These are phyloP conservation scores for Drosophila quasianomalipes DNA, from an alignment of 2,888 invertebrate species.

Conservation along the genomic window DNA sequence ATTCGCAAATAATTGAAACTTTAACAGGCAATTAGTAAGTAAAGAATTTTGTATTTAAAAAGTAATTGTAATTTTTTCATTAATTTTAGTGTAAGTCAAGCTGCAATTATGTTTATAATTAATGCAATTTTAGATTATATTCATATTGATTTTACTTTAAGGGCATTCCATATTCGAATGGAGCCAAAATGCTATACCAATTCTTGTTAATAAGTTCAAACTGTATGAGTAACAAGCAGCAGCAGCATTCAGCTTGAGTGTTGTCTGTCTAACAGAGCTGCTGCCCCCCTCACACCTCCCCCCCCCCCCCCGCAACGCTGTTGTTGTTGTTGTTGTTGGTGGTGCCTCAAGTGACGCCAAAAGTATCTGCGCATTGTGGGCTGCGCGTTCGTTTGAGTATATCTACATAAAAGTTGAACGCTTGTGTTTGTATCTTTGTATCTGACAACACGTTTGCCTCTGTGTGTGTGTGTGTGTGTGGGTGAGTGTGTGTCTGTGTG, in stretches of 20 bases:
- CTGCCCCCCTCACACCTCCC: background rate
- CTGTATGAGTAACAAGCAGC: slow-evolving; percentile 33
- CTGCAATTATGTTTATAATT: background rate
- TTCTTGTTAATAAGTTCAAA: slow-evolving; percentile 66
- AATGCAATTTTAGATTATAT: background rate
- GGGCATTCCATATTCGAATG: slow-evolving; percentile 6
- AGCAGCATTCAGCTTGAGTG: slow-evolving; percentile 27
- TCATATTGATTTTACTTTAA: background rate
- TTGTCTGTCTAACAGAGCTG: slow-evolving; percentile 30
- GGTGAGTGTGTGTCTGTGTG: slow-evolving; percentile 4
- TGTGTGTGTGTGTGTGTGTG: slow-evolving; percentile 15
- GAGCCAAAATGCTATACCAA: background rate
- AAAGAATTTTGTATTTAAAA: background rate
- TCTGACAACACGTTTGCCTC: slow-evolving; percentile 53
- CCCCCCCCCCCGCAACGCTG: background rate
- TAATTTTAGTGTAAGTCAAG: background rate
- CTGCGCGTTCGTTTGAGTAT: slow-evolving; percentile 48
- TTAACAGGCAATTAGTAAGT: background rate
- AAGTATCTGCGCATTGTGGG: slow-evolving; percentile 58
- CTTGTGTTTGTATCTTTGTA: slow-evolving; percentile 44
- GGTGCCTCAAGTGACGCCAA: slow-evolving; percentile 35
- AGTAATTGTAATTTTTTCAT: background rate
- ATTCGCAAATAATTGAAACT: background rate
- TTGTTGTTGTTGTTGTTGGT: slow-evolving; percentile 3
- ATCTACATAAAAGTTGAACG: slow-evolving; percentile 44